Evolutionary conservation across 2,888 invertebrate genomes (phyloP).

Genomic region (Sturmia bella): DNA sequence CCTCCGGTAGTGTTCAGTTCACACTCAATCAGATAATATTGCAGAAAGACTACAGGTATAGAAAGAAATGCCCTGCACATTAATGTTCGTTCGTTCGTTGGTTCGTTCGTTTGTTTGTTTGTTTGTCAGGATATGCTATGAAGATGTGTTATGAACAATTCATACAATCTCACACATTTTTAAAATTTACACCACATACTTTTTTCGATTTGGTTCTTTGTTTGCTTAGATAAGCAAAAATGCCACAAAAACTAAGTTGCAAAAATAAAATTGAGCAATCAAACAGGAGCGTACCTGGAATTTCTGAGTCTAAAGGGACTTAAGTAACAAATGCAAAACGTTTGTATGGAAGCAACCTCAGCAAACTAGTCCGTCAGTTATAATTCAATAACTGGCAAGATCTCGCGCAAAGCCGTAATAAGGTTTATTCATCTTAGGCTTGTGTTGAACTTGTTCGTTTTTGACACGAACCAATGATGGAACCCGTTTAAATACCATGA

Average conservation of each 20-base stretch:
- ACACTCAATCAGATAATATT: slow-evolving; percentile 82
- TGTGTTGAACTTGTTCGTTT: no score
- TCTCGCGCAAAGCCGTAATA: no score
- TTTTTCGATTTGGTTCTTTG: slow-evolving; percentile 38
- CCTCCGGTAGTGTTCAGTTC: slow-evolving; percentile 75
- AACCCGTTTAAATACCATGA: no score
- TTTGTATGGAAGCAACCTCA: no score
- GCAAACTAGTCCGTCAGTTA: no score
- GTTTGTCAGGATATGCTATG: slow-evolving; percentile 18
- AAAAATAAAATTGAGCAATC: slow-evolving; percentile 51
- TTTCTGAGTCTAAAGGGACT: no score
- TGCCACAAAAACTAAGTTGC: slow-evolving; percentile 33
- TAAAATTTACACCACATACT: slow-evolving; percentile 32
- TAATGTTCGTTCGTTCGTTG: no score
- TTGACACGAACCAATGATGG: no score
- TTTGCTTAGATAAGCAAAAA: slow-evolving; percentile 67
- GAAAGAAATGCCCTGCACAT: background rate
- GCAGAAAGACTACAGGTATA: slow-evolving; percentile 67
- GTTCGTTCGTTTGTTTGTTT: slow-evolving; percentile 1
- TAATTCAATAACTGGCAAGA: no score
- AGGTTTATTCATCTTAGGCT: no score
- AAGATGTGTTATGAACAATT: slow-evolving; percentile 21
- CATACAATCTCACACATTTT: slow-evolving; percentile 20
- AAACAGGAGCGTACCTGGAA: slow-evolving; percentile 39
- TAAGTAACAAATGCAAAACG: no score